Evolutionary conservation across 2,797 vertebrate species (phyloP).

Genomic region (Tragelaphus oryx): DNA sequence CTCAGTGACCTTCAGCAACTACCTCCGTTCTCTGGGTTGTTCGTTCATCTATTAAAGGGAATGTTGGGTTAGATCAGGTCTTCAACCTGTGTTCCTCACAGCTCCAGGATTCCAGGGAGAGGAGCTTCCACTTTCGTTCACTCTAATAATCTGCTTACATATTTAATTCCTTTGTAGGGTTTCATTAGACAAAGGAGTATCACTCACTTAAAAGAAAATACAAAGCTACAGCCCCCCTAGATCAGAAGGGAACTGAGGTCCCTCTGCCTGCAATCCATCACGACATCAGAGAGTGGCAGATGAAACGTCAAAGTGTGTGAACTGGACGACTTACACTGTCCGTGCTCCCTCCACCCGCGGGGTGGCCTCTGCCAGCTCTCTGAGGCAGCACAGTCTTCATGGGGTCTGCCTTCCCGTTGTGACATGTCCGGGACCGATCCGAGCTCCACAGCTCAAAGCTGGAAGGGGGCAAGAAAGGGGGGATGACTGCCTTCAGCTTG

Average conservation of each 20-base stretch:
- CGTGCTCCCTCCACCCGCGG: slow-evolving; percentile 88
- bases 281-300: fast-evolving
- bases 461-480: slow-evolving; percentile 95
- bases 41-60: not conserved
- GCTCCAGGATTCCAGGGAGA: not conserved
- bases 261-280: not conserved
- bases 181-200: not conserved
- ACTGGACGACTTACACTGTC: slow-evolving; percentile 86
- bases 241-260: not conserved
- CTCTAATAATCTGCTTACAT: not conserved
- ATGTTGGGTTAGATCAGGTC: not conserved
- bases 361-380: slow-evolving; percentile 84
- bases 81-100: not conserved
- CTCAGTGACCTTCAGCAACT: not conserved
- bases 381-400: slow-evolving; percentile 88
- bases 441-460: slow-evolving; percentile 97
- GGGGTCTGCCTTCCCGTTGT: slow-evolving; percentile 87
- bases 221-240: not conserved
- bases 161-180: not conserved
- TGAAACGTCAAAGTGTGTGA: fast-evolving
- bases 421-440: slow-evolving; percentile 85
- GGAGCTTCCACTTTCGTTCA: not conserved
- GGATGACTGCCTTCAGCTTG: slow-evolving; percentile 97
- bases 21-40: not conserved
- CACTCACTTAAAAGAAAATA: not conserved